These are phyloP conservation scores for Rynchops niger DNA, from an alignment of 2,113 vertebrate species.

Conservation along the genomic window DNA sequence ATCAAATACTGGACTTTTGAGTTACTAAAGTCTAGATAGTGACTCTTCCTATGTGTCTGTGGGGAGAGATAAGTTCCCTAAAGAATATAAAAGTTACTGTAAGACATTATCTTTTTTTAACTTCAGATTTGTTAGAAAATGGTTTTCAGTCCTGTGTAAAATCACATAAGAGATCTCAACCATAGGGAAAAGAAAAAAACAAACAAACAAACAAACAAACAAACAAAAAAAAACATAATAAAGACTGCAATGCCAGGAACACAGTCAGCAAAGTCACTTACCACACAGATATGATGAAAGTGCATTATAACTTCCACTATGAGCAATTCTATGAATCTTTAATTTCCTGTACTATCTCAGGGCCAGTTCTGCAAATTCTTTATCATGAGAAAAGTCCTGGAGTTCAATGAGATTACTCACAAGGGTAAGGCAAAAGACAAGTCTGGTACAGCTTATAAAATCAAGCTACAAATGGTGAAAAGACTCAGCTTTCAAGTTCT, in stretches of 20 bases:
- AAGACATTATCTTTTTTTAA: background rate
- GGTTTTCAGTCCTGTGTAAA: background rate
- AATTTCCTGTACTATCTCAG: conserved; percentile 45
- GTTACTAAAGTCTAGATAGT: background rate
- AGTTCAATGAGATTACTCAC: conserved; percentile 44
- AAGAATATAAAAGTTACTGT: background rate
- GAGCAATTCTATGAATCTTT: conserved; percentile 50
- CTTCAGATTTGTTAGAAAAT: background rate
- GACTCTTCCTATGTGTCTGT: background rate
- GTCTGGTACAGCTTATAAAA: background rate
- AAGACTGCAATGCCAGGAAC: background rate
- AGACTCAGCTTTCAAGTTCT: conserved; percentile 7
- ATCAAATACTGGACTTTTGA: background rate
- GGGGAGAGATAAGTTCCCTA: background rate
- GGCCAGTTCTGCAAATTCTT: conserved; percentile 24
- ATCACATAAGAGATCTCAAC: background rate
- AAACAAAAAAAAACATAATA: background rate
- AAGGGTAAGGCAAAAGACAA: conserved; percentile 14
- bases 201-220: no score
- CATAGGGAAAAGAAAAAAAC: background rate
- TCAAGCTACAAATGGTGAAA: background rate
- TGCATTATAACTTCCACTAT: background rate
- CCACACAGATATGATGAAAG: conserved; percentile 32
- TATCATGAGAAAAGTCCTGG: background rate
- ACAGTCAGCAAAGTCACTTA: conserved; percentile 17